A percentile compares a stretch with the other conserved stretches of the same genome.
These are phyloP conservation scores for Nomada ruficornis DNA, from an alignment of 2,888 invertebrate species.

Conservation along the genomic window DNA sequence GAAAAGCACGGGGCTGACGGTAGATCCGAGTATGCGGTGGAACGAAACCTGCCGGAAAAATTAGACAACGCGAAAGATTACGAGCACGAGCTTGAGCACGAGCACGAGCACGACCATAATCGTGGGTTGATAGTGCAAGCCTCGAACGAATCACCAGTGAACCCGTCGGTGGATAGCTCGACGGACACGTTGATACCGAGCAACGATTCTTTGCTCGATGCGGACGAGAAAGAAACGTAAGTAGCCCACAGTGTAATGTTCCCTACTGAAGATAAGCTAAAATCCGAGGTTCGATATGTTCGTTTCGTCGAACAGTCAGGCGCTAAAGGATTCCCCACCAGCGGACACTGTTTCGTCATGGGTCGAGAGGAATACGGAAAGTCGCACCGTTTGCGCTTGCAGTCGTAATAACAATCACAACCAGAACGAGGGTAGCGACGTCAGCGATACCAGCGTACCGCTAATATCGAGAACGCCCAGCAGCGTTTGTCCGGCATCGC, in stretches of 20 bases:
- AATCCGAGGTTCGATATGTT: background rate
- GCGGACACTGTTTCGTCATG: conserved; percentile 70
- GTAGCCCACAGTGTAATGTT: conserved; percentile 49
- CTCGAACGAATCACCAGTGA: conserved; percentile 77
- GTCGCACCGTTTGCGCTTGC: conserved; percentile 60
- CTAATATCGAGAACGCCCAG: conserved; percentile 87
- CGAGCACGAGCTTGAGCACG: background rate
- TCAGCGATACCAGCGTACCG: conserved; percentile 82
- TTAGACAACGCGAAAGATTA: background rate
- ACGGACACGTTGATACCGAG: conserved; percentile 86
- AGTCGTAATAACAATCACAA: conserved; percentile 72
- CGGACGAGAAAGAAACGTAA: conserved; percentile 77
- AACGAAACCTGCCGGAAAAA: conserved; percentile 57
- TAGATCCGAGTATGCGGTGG: conserved; percentile 65
- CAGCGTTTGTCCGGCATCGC: conserved; percentile 87
- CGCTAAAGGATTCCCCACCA: conserved; percentile 67
- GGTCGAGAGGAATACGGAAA: conserved; percentile 67
- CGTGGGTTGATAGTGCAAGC: conserved; percentile 67
- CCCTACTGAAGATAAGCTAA: background rate
- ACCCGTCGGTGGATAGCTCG: conserved; percentile 85
- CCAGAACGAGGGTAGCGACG: conserved; percentile 79
- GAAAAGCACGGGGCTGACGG: conserved; percentile 70
- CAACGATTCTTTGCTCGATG: conserved; percentile 73
- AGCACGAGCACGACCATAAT: too few relatives aligned
- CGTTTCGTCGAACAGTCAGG: conserved; percentile 57